Base-by-base conservation (phyloP, 2,888 invertebrate species). In the Nephrotoma flavescens region DNA sequence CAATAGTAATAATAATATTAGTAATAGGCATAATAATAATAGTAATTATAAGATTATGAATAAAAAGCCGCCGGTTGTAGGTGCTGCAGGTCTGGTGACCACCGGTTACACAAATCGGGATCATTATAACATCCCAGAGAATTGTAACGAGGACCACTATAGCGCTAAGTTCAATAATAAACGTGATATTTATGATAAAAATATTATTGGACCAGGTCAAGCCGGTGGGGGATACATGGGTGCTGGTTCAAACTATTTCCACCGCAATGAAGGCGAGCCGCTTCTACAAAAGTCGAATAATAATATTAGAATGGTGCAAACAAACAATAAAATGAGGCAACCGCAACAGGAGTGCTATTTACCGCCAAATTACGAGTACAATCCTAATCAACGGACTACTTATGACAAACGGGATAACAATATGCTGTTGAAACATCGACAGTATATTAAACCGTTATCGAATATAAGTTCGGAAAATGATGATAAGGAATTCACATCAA, bases 401-500 rank as follows among this genome's bases (percentile, higher is more conserved):
- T 85, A 45, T 19, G 42, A 85, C 19, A 85, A 85, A 85, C 85
- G 85, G 7, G 85, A 85, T 19, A 85, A 85, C 44, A 31, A 44
- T 15, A 85, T 44, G 85, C 31, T 71, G 11, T 9, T 71, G 11
- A 71, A 71, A 31, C 19, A 44, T 44, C 4, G 90, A 89, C 93
- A 93, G 31, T 94, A 94, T 89, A 91, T 93, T 89, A 94, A 94
- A 89, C 93, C 93, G 47, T 90, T 94, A 89, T 93, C 93, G 83
- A 93, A 93, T 90, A 91, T 93, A 87, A 93, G 94, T n/a, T 91
- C 92, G 41, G 91, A 91, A 87, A 89, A 87, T 52, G 88, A 92
- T 87, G 90, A 89, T 86, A 90, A 91, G 6, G 92, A 92, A 88
- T 90, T 92, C 90, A 96, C 96, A 6, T 96, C 96, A 2, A 96